Base-by-base conservation (phyloP, 1,140 invertebrate species). In the Parasteatoda tepidariorum region DNA sequence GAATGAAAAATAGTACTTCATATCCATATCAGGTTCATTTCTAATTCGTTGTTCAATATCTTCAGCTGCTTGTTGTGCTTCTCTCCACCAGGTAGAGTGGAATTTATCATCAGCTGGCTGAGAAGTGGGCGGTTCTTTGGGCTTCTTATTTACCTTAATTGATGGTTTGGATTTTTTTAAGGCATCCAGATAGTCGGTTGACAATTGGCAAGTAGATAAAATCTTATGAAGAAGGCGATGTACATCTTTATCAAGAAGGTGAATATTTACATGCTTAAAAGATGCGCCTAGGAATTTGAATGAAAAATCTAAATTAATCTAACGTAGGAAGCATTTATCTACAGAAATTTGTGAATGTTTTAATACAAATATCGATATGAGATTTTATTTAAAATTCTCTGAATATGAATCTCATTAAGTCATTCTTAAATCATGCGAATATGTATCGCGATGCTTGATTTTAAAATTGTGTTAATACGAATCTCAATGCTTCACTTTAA, bases 181-280 rank as follows among this genome's bases (percentile, higher is more conserved):
- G 88, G 92, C 94, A 86, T 96, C 94, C 2, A 96, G 90, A 89
- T 95, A 96, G 22, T 93, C 93, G 33, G 95, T 95, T 26, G 95
- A 92, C 55, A 97, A 90, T 88, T 94, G 92, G 89, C 95, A 97
- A 22, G 93, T 92, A 87, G 93, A 93, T 75, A 97, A 89, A 82
- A 97, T 93, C 81, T 92, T 92, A 7, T 93, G 89, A 57, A 97
- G 92, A n/a, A 94, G 93, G 87, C 92, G 91, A 81, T 92, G 91
- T 6, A 95, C 87, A 91, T 95, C 92, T 71, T 85, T 84, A 24
- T 89, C 90, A 70, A 93, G 92, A 86, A 91, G 87, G 76, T 85
- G 84, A 66, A 84, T 86, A n/a, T 83, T 85, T 28, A 88, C 84
- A 26, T 84, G 61, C 55, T 86, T 84, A 67, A 88, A 87, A 76